Evolutionary conservation across 2,113 vertebrate genomes (phyloP).

Genomic region (Chloropsis hardwickii): DNA sequence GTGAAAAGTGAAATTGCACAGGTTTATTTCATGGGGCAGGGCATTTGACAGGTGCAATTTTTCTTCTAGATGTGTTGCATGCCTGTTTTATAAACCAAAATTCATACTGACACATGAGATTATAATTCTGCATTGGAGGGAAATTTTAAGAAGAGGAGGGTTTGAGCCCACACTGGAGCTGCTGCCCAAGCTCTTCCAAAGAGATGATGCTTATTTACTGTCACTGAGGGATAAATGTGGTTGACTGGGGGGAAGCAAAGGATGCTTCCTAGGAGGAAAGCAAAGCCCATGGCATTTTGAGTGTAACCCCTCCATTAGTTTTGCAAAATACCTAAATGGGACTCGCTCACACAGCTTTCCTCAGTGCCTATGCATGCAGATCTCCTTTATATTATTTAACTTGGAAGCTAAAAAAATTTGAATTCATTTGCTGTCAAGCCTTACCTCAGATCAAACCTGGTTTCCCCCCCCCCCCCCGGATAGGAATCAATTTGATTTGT

Average conservation of each 20-base stretch:
- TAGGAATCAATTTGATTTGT: conserved; percentile 15
- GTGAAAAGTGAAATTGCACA: conserved; percentile 80
- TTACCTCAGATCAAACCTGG: background rate
- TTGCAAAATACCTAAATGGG: background rate
- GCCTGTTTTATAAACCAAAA: conserved; percentile 75
- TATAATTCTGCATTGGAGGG: conserved; percentile 47
- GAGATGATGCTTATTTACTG: background rate
- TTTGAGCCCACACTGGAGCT: background rate
- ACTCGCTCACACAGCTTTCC: background rate
- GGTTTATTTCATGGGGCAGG: conserved; percentile 73
- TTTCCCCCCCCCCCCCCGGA: background rate
- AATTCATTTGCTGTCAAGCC: background rate
- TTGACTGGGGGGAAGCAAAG: background rate
- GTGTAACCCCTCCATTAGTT: background rate
- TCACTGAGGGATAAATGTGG: background rate
- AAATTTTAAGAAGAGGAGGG: background rate
- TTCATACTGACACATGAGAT: conserved; percentile 61
- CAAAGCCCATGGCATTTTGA: background rate
- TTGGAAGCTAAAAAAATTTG: background rate
- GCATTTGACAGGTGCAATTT: conserved; percentile 81
- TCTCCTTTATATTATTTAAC: background rate
- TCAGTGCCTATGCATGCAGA: background rate
- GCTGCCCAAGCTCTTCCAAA: background rate
- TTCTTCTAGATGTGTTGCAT: conserved; percentile 75
- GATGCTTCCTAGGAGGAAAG: background rate